These are phyloP conservation scores for Morinoia aosen DNA, from an alignment of 2,888 invertebrate species.

Conservation along the genomic window DNA sequence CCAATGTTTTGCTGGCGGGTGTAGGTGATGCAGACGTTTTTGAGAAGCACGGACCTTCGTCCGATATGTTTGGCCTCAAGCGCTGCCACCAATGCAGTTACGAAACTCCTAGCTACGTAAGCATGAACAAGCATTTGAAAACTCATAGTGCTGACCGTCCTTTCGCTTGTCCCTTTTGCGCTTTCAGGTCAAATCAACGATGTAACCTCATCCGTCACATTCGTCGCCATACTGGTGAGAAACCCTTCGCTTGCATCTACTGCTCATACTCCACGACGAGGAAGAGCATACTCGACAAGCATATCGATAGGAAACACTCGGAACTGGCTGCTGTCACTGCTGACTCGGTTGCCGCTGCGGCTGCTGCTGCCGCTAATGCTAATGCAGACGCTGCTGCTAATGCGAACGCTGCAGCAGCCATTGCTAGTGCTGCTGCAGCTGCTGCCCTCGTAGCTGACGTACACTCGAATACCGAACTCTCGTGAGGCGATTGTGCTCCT, in stretches of 20 bases:
- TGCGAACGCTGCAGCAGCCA: slow-evolving; percentile 36
- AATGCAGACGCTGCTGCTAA: slow-evolving; percentile 45
- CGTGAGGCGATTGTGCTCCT: not conserved
- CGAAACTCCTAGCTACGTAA: slow-evolving; percentile 9
- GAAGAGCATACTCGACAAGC: slow-evolving; percentile 57
- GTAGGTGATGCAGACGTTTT: not conserved
- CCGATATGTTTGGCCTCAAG: not conserved
- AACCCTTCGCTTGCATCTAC: slow-evolving; percentile 62
- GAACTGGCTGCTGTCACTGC: slow-evolving; percentile 1
- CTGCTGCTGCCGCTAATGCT: slow-evolving; percentile 32
- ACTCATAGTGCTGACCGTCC: slow-evolving; percentile 64
- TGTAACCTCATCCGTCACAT: slow-evolving; percentile 61
- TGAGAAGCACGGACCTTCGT: not conserved
- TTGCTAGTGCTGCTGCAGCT: slow-evolving; percentile 38
- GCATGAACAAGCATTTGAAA: slow-evolving; percentile 40
- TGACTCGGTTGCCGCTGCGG: slow-evolving; percentile 13
- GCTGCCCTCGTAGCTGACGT: not conserved
- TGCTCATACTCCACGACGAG: slow-evolving; percentile 59
- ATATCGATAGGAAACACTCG: slow-evolving; percentile 55
- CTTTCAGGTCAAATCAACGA: slow-evolving; percentile 56
- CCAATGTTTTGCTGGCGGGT: not conserved
- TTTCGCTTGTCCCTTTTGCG: slow-evolving; percentile 60
- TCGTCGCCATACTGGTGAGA: slow-evolving; percentile 65
- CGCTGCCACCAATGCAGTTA: slow-evolving; percentile 1
- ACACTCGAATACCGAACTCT: not conserved